Evolutionary conservation across 1,140 invertebrate species (phyloP).

Genomic region (Drosophila fuyamai): DNA sequence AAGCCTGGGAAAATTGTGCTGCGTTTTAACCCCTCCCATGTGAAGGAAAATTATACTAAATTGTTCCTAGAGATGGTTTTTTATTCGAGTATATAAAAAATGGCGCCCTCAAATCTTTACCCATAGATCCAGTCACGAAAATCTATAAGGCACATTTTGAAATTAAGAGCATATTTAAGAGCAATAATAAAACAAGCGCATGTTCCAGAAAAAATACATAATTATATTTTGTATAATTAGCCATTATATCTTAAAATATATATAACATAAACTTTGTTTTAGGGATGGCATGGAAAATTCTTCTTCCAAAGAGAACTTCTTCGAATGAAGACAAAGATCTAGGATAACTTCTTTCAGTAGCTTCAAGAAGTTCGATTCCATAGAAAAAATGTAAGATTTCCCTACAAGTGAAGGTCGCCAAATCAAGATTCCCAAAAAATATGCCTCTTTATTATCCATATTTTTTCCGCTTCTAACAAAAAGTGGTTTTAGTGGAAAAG

Average conservation of each 20-base stretch:
- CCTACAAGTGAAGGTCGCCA: constrained; percentile 24
- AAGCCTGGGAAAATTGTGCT: constrained; percentile 31
- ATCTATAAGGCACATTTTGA: too few relatives aligned
- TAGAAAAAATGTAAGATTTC: constrained; percentile 1
- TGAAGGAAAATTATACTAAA: constrained; percentile 22
- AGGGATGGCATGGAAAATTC: neutral
- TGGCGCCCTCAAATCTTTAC: neutral
- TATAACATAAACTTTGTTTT: neutral
- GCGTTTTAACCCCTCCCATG: constrained; percentile 23
- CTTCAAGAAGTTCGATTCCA: constrained; percentile 6
- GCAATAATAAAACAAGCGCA: too few relatives aligned
- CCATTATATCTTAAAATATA: too few relatives aligned
- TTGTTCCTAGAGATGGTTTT: constrained; percentile 13
- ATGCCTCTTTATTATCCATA: neutral
- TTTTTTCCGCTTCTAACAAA: constrained; percentile 16
- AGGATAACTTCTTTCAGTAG: constrained; percentile 19
- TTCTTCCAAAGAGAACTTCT: neutral
- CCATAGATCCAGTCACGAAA: too few relatives aligned
- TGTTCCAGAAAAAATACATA: too few relatives aligned
- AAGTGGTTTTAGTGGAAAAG: constrained; percentile 51
- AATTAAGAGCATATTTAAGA: too few relatives aligned
- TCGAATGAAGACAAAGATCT: neutral
- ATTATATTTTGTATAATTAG: too few relatives aligned
- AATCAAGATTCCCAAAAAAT: constrained; percentile 1
- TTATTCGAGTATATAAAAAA: neutral